These are phyloP conservation scores for Eretmochelys imbricata DNA, from an alignment of 2,113 vertebrate species.

Conservation along the genomic window DNA sequence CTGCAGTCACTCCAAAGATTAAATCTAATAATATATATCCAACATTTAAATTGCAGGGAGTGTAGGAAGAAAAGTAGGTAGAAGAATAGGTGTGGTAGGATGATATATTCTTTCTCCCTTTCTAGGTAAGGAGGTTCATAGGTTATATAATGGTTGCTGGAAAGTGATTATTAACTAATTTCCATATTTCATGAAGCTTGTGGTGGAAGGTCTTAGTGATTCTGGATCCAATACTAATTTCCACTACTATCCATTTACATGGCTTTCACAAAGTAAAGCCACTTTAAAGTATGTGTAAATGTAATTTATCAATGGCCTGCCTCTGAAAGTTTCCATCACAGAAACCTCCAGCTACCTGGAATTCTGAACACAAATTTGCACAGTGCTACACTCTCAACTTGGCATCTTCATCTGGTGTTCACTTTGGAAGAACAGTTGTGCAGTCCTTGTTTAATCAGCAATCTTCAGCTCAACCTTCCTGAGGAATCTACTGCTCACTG, in stretches of 20 bases:
- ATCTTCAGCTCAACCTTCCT: neutral
- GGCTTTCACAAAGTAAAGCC: neutral
- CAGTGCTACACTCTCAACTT: neutral
- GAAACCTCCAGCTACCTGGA: neutral
- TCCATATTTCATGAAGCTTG: neutral
- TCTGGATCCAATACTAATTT: neutral
- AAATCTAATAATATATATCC: neutral
- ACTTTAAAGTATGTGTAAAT: neutral
- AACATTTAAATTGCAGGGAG: neutral
- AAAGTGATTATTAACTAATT: neutral
- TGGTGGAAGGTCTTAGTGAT: conserved; percentile 26
- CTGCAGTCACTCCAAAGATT: neutral
- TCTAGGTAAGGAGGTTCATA: neutral
- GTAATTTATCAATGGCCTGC: neutral
- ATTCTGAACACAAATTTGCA: neutral
- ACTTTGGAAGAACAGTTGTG: neutral
- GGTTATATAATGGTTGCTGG: neutral
- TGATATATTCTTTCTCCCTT: neutral
- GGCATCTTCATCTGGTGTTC: neutral
- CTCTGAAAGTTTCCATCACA: neutral
- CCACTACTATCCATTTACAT: neutral
- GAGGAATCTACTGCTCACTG: neutral
- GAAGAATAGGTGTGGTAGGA: neutral
- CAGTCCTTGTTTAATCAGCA: conserved; percentile 14
- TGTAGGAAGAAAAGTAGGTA: neutral